Conservation (phyloP, 2,113 vertebrate genomes). For the Astur gentilis region DNA sequence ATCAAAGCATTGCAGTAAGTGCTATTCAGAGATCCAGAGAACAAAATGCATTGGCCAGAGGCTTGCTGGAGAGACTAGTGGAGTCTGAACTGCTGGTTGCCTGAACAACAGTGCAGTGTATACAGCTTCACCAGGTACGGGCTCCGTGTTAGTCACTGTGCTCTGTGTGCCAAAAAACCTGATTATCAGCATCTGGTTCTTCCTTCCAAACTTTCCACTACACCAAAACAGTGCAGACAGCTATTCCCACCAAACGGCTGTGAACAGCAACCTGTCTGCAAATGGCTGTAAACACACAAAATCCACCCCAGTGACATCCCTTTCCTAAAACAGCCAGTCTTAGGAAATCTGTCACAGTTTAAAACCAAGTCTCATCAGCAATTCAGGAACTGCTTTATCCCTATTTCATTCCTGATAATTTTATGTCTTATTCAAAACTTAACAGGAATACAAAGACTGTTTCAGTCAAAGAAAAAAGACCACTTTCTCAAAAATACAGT, state of each 20-base stretch:
- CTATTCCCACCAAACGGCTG: background rate
- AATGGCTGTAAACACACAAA: background rate
- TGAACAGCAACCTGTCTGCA: background rate
- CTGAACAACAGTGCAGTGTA: background rate
- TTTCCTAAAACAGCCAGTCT: background rate
- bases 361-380: background rate
- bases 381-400: background rate
- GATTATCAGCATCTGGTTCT: background rate
- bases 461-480: background rate
- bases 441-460: rapidly evolving
- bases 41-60: background rate
- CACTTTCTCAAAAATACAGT: background rate
- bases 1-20: background rate
- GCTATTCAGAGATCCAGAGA: background rate
- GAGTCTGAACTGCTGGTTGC: background rate
- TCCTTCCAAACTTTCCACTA: background rate
- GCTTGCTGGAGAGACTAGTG: background rate
- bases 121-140: background rate
- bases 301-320: background rate
- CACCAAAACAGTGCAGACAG: background rate
- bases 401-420: background rate
- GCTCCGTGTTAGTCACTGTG: background rate
- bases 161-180: background rate
- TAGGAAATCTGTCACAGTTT: background rate
- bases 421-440: background rate